A percentile compares a stretch with the other conserved stretches of the same genome.
These are phyloP conservation scores for Sula dactylatra DNA, from an alignment of 2,113 vertebrate genomes.

Conservation along the genomic window DNA sequence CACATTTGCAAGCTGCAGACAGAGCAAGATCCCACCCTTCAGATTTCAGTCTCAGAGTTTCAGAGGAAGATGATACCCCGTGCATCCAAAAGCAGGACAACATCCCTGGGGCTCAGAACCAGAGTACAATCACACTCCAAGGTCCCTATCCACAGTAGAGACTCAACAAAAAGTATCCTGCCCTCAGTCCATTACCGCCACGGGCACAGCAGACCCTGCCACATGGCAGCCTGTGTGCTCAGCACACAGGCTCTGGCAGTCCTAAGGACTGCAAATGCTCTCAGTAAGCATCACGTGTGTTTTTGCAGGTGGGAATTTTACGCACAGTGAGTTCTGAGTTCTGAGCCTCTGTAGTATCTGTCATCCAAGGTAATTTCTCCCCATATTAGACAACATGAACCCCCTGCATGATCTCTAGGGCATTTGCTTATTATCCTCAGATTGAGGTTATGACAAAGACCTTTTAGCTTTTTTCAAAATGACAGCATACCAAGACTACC, in stretches of 20 bases:
- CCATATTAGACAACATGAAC: not conserved
- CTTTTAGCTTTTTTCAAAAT: not conserved
- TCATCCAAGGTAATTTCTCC: not conserved
- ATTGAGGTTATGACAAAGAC: not conserved
- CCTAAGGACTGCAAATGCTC: not conserved
- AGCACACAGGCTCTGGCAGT: not conserved
- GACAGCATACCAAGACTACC: not conserved
- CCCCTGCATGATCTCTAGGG: not conserved
- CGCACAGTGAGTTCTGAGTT: not conserved
- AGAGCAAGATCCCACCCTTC: not conserved
- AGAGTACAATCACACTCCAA: not conserved
- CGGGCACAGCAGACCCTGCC: accelerated
- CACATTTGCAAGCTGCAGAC: not conserved
- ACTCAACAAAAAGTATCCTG: not conserved
- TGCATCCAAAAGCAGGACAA: not conserved
- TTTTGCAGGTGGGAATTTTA: not conserved
- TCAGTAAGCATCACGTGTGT: accelerated
- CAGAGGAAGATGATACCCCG: not conserved
- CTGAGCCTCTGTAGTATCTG: not conserved
- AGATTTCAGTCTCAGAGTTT: not conserved
- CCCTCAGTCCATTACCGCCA: not conserved
- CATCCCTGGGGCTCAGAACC: not conserved
- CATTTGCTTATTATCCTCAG: not conserved
- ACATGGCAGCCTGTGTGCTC: not conserved
- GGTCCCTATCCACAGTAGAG: not conserved